A percentile compares a stretch with the other conserved stretches of the same genome.
phyloP scores from a whole-genome alignment of 2,797 vertebrate genomes.

The Helicolenus hilgendorfi region DNA sequence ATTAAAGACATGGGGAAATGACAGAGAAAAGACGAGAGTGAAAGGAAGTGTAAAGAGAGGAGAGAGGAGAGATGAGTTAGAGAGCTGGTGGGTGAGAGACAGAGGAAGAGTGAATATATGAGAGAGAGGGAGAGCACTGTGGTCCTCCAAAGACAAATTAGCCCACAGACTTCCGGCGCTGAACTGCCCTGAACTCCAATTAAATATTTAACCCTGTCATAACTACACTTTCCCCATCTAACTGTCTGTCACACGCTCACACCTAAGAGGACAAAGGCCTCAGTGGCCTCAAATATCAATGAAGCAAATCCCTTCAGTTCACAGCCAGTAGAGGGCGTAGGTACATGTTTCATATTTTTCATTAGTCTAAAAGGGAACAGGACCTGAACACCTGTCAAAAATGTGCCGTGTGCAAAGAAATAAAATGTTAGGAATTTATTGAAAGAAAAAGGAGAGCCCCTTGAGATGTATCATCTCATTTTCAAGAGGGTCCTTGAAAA shows the following conservation, averaged over 20 bases:
- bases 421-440: too few species aligned
- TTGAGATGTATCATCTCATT: too few species aligned
- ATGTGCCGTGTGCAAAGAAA: not conserved
- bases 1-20: not conserved
- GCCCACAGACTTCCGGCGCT: conserved; percentile 40
- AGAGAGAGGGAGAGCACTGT: not conserved
- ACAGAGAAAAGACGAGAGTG: not conserved
- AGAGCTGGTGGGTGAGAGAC: not conserved
- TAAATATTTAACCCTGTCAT: conserved; percentile 78
- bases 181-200: conserved; percentile 59
- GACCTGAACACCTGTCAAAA: not conserved
- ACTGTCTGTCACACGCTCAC: conserved; percentile 12
- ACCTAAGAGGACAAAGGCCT: conserved; percentile 8
- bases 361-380: not conserved
- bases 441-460: too few species aligned
- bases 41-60: not conserved
- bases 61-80: not conserved
- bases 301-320: not conserved
- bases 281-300: conserved; percentile 23
- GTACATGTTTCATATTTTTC: not conserved
- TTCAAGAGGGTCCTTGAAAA: too few species aligned
- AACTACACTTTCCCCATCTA: conserved; percentile 20
- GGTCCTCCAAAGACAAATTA: conserved; percentile 65
- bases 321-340: not conserved
- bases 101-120: not conserved